Percentiles rank a stretch among this genome's conserved stretches.
Conservation (phyloP, 2,797 vertebrate genomes). For the Spea hammondii region DNA sequence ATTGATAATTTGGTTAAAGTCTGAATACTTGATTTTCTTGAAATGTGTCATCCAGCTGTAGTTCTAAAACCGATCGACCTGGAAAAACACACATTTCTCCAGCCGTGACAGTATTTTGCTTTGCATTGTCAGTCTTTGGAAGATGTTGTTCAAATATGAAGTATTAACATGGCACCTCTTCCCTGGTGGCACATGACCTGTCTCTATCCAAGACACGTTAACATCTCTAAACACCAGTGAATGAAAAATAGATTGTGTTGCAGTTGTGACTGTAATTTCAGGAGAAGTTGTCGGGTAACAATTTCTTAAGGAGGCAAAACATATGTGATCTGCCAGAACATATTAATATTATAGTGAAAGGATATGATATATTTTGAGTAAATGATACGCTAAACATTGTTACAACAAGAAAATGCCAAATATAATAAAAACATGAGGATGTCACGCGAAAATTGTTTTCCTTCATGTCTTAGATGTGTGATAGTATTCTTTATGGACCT, state of each 20-base stretch:
- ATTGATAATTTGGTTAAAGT: constrained; percentile 14
- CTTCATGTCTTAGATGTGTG: too few species aligned
- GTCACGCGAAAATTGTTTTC: too few species aligned
- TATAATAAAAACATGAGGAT: too few species aligned
- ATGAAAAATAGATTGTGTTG: constrained; percentile 7
- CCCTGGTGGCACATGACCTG: constrained; percentile 36
- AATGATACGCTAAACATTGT: too few species aligned
- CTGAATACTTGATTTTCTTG: background rate
- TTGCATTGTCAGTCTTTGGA: constrained; percentile 33
- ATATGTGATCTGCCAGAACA: background rate
- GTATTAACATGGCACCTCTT: constrained; percentile 23
- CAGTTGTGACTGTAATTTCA: background rate
- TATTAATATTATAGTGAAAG: background rate
- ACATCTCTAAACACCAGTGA: constrained; percentile 9
- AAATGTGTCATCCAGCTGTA: background rate
- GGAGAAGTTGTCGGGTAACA: background rate
- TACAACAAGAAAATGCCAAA: too few species aligned
- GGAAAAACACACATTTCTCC: constrained; percentile 15
- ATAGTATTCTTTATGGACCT: too few species aligned
- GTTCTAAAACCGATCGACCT: constrained; percentile 30
- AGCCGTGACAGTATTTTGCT: constrained; percentile 34
- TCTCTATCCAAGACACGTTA: background rate
- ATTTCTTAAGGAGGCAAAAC: background rate
- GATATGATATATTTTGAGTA: too few species aligned
- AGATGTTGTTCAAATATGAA: constrained; percentile 23